Evolutionary conservation across 1,140 invertebrate species (phyloP).

Genomic region (Drosophila neocordata): DNA sequence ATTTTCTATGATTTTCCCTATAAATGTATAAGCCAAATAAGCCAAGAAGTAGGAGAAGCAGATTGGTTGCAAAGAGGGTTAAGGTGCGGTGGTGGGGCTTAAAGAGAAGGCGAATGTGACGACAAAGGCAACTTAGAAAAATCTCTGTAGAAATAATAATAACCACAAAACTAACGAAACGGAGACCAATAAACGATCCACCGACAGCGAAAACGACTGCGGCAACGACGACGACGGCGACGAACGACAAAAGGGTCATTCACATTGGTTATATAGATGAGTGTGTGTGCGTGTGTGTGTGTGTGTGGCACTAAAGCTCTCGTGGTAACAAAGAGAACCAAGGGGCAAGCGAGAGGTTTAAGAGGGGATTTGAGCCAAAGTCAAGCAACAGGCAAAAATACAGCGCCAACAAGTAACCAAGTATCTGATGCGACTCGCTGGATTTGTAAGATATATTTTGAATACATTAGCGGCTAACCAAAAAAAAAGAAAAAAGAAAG

Average conservation of each 20-base stretch:
- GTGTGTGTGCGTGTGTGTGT: slow-evolving; percentile 44
- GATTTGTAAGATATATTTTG: slow-evolving; percentile 65
- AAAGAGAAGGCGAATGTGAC: slow-evolving; percentile 15
- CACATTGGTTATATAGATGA: slow-evolving; percentile 37
- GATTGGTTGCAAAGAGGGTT: background rate
- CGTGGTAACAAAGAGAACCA: slow-evolving; percentile 12
- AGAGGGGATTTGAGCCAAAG: slow-evolving; percentile 14
- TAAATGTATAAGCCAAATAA: slow-evolving; percentile 32
- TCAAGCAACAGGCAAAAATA: slow-evolving; percentile 56
- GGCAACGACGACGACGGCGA: slow-evolving; percentile 23
- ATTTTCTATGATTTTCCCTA: slow-evolving; percentile 52
- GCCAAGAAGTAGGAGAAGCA: background rate
- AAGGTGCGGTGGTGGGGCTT: background rate
- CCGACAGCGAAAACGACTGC: slow-evolving; percentile 29
- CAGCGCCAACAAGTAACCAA: slow-evolving; percentile 58
- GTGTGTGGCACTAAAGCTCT: slow-evolving; percentile 20
- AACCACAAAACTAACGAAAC: slow-evolving; percentile 33
- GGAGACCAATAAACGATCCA: slow-evolving; percentile 21
- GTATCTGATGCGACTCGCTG: slow-evolving; percentile 42
- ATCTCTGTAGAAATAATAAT: slow-evolving; percentile 40
- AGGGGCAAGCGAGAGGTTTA: background rate
- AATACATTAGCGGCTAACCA: slow-evolving; percentile 61
- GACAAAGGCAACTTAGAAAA: slow-evolving; percentile 31
- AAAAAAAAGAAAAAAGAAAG: slow-evolving; percentile 2
- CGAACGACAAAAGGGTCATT: slow-evolving; percentile 67